Conservation (phyloP, 2,797 vertebrate species). For the Zenarchopterus dispar region DNA sequence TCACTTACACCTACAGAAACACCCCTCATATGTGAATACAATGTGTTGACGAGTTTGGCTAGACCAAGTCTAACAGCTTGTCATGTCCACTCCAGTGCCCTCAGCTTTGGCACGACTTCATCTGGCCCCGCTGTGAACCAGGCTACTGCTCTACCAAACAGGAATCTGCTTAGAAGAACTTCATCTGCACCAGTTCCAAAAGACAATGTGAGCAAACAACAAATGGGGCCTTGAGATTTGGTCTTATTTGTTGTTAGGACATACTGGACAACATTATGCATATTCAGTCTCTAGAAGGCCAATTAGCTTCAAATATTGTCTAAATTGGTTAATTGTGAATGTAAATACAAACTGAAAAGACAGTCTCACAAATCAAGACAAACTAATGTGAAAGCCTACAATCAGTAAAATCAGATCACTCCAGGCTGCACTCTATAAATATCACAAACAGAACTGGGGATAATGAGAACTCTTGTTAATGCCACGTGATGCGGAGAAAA, state of each 20-base stretch:
- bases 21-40: slow-evolving; percentile 11
- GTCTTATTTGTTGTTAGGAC: background rate
- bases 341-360: no score
- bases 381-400: background rate
- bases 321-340: no score
- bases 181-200: background rate
- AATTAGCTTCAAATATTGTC: no score
- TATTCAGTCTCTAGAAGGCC: background rate
- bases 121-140: slow-evolving; percentile 51
- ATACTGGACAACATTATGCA: background rate
- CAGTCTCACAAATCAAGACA: background rate
- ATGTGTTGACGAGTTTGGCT: slow-evolving; percentile 50
- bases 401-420: background rate
- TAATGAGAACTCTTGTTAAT: slow-evolving; percentile 8
- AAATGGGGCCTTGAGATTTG: background rate
- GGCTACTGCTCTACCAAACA: slow-evolving; percentile 27
- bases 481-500: slow-evolving; percentile 37
- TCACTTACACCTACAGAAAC: slow-evolving; percentile 28
- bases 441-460: slow-evolving; percentile 12
- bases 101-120: slow-evolving; percentile 58
- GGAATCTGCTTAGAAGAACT: slow-evolving; percentile 5
- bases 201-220: background rate
- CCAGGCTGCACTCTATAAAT: slow-evolving; percentile 42
- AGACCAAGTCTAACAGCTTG: slow-evolving; percentile 57
- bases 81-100: slow-evolving; percentile 36